These are phyloP conservation scores for Phoxinus dragarum DNA, from an alignment of 2,797 vertebrate species.

Conservation along the genomic window DNA sequence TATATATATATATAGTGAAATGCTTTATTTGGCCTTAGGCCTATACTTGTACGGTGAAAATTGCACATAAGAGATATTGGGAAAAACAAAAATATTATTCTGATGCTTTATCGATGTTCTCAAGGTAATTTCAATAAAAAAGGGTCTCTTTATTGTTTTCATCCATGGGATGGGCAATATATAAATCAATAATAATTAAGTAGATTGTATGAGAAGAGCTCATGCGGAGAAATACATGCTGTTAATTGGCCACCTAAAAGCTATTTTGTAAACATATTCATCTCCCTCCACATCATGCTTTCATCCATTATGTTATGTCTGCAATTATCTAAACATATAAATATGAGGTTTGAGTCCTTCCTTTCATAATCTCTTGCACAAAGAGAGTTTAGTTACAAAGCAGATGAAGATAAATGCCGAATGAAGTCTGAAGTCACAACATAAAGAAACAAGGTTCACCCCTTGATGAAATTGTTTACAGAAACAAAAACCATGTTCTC, in stretches of 20 bases:
- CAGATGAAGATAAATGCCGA: constrained; percentile 44
- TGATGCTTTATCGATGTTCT: too few species aligned
- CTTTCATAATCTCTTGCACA: constrained; percentile 43
- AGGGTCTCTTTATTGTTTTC: too few species aligned
- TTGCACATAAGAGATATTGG: too few species aligned
- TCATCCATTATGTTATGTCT: constrained; percentile 48
- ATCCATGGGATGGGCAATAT: too few species aligned
- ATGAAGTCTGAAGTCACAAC: constrained; percentile 40
- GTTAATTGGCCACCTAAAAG: constrained; percentile 1
- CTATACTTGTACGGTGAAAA: too few species aligned
- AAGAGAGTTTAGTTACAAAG: constrained; percentile 52
- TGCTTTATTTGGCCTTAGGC: too few species aligned
- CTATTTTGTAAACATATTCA: constrained; percentile 36
- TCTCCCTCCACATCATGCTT: constrained; percentile 38
- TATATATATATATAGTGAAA: too few species aligned
- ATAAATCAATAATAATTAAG: constrained; percentile 17
- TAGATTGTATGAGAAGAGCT: constrained; percentile 1
- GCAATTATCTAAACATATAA: constrained; percentile 49
- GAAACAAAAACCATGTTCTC: constrained; percentile 48
- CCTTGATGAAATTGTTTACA: constrained; percentile 55
- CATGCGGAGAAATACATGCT: background rate
- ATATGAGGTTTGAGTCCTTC: constrained; percentile 40
- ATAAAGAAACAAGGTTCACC: constrained; percentile 44
- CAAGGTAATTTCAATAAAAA: too few species aligned
- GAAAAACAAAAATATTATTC: too few species aligned